Percentiles rank a stretch among this genome's conserved stretches.
phyloP scores from a whole-genome alignment of 2,888 invertebrate species.

The Thyatira batis region DNA sequence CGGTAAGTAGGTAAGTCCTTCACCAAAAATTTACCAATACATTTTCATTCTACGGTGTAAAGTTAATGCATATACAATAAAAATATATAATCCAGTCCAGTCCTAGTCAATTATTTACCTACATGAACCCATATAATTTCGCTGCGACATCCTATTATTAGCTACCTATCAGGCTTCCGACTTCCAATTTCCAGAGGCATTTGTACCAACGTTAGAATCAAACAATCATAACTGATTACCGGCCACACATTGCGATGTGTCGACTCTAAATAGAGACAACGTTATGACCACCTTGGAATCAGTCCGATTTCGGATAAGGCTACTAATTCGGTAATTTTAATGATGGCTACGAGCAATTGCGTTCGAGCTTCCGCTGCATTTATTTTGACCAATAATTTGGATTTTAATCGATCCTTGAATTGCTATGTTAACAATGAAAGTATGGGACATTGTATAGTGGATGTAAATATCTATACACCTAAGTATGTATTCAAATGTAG shows the following conservation, averaged over 20 bases:
- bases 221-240: conserved; percentile 34
- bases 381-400: not conserved
- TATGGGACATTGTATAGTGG: too few relatives aligned
- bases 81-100: not conserved
- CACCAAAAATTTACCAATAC: too few relatives aligned
- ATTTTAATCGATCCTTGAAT: too few relatives aligned
- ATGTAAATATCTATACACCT: too few relatives aligned
- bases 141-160: not conserved
- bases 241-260: conserved; percentile 38
- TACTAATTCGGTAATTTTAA: conserved; percentile 16
- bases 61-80: not conserved
- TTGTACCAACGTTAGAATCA: conserved; percentile 19
- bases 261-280: conserved; percentile 34
- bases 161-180: conserved; percentile 14
- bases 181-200: conserved; percentile 23
- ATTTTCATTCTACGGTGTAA: too few relatives aligned
- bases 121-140: not conserved
- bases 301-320: conserved; percentile 20
- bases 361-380: conserved; percentile 8
- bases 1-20: too few relatives aligned
- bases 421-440: too few relatives aligned
- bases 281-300: conserved; percentile 33
- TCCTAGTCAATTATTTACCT: not conserved
- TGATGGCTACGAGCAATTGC: conserved; percentile 8
- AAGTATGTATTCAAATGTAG: too few relatives aligned